Evolutionary conservation across 2,113 vertebrate species (phyloP), one percentile per base, ranked within the genome.

Genomic region (Esox niger): DNA sequence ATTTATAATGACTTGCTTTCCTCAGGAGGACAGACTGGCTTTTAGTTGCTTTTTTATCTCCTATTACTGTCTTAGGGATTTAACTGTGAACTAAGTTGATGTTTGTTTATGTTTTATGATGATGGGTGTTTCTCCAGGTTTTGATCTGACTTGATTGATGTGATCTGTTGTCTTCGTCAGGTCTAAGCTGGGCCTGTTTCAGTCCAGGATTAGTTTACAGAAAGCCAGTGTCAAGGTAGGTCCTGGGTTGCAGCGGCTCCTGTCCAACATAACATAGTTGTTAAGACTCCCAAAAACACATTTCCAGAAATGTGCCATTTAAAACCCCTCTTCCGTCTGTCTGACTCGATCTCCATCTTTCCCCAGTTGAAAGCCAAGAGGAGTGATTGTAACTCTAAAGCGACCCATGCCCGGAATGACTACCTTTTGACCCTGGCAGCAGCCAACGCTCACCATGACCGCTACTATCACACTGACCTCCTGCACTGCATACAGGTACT

Each of bases 141-240:
- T 21, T 31, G 21, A 23, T 21, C 23, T 23, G 46, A 6, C 60
- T 59, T 17, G 30, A 60, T 60, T 60, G 15, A 32, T 49, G 13
- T 30, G 58, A 4, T 32, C 59, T 59, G 73, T 84, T 71, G 64
- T 83, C 17, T 91, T 85, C n/a, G n/a, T 74, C 86, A 99, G 97
- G 90, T 99, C 97, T 69, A 99, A 99, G 90, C 93, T 99, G 90
- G 97, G 94, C 85, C 93, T 99, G 86, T 99, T 98, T 79, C 97
- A 99, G 83, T 99, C 96, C 75, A 93, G 96, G 89, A 97, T 98
- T 94, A 98, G 96, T 93, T 95, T 99, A 95, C 97, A 99, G 90
- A 99, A 98, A 90, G 97, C 97, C 62, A 99, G 95, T 62, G 95
- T 98, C n/a, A 99, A 99, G 95, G 97, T 99, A 83, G 94, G 93